Conservation (phyloP, 2,113 vertebrate species). For the Pluvialis apricaria region DNA sequence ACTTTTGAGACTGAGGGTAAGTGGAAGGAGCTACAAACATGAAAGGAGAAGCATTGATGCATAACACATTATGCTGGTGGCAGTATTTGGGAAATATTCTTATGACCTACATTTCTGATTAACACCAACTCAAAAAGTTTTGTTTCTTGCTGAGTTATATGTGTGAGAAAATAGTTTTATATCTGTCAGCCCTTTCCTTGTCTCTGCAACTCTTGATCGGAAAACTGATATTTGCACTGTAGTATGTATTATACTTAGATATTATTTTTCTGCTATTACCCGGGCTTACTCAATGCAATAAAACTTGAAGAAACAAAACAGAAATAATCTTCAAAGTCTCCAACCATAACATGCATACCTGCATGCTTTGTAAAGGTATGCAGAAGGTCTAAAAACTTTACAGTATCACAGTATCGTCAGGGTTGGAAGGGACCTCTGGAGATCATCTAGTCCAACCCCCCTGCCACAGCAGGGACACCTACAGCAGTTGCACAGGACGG, state of each 20-base stretch:
- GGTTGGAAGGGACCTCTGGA: no score
- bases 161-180: neutral
- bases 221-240: neutral
- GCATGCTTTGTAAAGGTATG: neutral
- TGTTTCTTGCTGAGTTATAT: neutral
- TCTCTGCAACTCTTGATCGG: neutral
- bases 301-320: neutral
- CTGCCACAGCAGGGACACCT: no score
- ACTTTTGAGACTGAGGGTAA: neutral
- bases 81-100: neutral
- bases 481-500: no score
- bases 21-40: neutral
- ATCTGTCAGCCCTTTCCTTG: neutral
- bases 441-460: no score
- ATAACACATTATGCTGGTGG: neutral
- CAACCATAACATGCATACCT: neutral
- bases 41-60: neutral
- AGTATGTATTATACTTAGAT: fast-evolving
- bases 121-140: neutral
- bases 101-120: neutral
- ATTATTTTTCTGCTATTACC: neutral
- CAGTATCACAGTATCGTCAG: no score
- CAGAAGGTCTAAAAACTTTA: neutral
- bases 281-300: neutral
- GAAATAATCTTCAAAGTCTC: neutral